Base-by-base conservation (phyloP, 2,113 vertebrate species). In the Columba janthina region DNA sequence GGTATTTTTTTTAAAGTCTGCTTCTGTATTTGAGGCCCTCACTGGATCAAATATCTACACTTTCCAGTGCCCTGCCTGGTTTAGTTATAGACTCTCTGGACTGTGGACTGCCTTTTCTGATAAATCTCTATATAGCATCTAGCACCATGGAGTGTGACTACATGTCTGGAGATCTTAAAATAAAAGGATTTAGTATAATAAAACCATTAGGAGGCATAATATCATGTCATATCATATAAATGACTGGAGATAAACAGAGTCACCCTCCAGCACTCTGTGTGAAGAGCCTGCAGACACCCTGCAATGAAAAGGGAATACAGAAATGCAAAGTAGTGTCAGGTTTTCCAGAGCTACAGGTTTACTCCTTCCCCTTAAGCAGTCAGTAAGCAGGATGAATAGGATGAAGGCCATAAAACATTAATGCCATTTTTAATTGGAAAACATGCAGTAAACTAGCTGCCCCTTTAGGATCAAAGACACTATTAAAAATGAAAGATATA, bases 401-500 rank as follows among this genome's bases (percentile, higher is more conserved):
- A 67, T 71, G 79, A 74, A 73, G 48, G 25, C 28, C 7, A 32
- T 95, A 94, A 91, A 95, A 81, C 48, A 40, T 19, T 17, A 93
- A 58, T 57, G 65, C 34, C 29, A 22, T 54, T 87, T 69, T 93
- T 71, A 92, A 85, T 53, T 71, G 38, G 70, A 87, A 92, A 95
- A 81, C n/a, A 77, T 67, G n/a, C 38, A 89, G 51, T 66, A 77
- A 94, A 90, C 0, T 12, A 77, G 67, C 20, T 86, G 34, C 13
- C 20, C 20, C 32, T 93, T 83, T 44, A 93, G 76, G 76, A 95
- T 94, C 64, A 92, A 94, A 92, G 61, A 40, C 0, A 0, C 18
- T 74, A 42, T 81, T 90, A 92, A 93, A 92, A 96, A 78, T 84
- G 29, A 88, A 95, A 90, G 20, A 67, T 90, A 74, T 64, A 88